Evolutionary conservation across 2,113 vertebrate genomes (phyloP), one percentile per base, ranked within the genome.

Genomic region (Cepphus grylle): DNA sequence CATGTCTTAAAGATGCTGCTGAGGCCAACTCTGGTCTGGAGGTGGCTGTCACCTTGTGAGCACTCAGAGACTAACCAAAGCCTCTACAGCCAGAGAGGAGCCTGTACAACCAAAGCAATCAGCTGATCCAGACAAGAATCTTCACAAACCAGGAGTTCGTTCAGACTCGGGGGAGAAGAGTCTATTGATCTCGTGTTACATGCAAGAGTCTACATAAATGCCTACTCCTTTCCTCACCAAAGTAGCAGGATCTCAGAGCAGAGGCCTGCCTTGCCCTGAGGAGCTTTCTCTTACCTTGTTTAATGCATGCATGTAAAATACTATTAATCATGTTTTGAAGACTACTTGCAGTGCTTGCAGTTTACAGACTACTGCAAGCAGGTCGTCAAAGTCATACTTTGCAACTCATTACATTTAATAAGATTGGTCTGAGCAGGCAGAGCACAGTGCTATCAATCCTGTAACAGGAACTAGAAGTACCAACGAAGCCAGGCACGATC

Each of bases 161-260:
- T 29, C 25, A 42, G 29, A 36, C 16, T 8, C 19, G 4, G 17
- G 15, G 15, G 11, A 29, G 20, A 9, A 40, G 10, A 36, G 49
- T 15, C 49, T 30, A 23, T 12, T 22, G 6, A 79, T 23, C 45
- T 15, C 9, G 4, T 6, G 16, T 49, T 66, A 29, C 7, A 0
- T 0, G 1, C 20, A 21, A 14, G 43, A 38, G 8, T 3, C 23
- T 30, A 36, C 17, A 5, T 5, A 16, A 81, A 66, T 32, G 8
- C 14, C 47, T 36, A 4, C 0, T 0, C 1, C 65, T 26, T 25
- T 47, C 43, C 52, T 42, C 58, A 11, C n/a, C 18, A 10, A 15
- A 55, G n/a, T 38, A 85, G 23, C 12, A 15, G 16, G 4, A 74
- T 34, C 22, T 90, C 14, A 43, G 34, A 69, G 49, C 58, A 43